Base-by-base conservation (phyloP, 2,888 invertebrate genomes). In the Pasiphila rectangulata region DNA sequence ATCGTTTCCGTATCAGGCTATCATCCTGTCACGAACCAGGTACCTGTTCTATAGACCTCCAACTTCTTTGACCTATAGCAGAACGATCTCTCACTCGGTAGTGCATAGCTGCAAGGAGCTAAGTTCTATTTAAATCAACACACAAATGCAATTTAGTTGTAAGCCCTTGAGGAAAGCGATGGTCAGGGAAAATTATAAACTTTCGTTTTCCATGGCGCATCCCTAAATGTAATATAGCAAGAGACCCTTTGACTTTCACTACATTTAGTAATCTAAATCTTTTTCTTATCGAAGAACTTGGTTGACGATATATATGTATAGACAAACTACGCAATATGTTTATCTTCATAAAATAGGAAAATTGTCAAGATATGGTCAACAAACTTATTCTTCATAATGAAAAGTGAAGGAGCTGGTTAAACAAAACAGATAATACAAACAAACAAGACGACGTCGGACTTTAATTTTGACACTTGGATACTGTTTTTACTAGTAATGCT, bases 341-440 rank as follows among this genome's bases (percentile, higher is more conserved):
- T 4, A 23, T 23, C 0, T 3, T 9, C 9, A 9, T 23, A 9
- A 2, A 23, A 4, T 13, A 24, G 21, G 15, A 19, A 19, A 24
- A 19, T 20, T 27, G 15, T 25, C 9, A 13, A 35, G 35, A 35
- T 27, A n/a, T 27, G 15, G 32, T 43, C 56, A 67, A 61, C 62
- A 64, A 57, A 61, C 49, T 61, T 70, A 66, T 69, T 70, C 56
- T 57, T 50, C 60, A 51, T 48, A 10, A 38, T 13, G 23, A 24
- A 32, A 24, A 0, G 53, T 57, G 60, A 66, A 9, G 9, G 64
- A 61, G 61, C 67, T 69, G 56, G 59, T 61, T 66, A 75, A 74
- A 78, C 68, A 74, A 54, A 51, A 49, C 62, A 71, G 70, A 75
- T 65, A 75, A 57, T 44, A 57, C 15, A n/a, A n/a, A n/a, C n/a